Percentiles rank a stretch among this genome's conserved stretches.
Conservation (phyloP, 2,113 vertebrate species). For the Toxotes jaculatrix region DNA sequence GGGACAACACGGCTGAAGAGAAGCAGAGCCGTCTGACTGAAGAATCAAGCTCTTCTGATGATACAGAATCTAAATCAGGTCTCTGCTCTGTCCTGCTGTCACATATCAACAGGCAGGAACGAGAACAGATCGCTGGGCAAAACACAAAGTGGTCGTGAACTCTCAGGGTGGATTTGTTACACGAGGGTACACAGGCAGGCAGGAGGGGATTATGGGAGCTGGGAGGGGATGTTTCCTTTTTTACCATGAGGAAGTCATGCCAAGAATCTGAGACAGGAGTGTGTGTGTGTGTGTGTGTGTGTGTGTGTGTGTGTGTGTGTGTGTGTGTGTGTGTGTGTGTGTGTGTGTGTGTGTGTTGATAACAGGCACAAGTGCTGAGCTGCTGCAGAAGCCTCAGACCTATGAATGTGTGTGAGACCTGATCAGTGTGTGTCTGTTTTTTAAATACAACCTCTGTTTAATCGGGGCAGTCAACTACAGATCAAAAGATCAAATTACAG, state of each 20-base stretch:
- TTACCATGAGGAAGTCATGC: slow-evolving; percentile 86
- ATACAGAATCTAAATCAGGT: background rate
- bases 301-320: slow-evolving; percentile 28
- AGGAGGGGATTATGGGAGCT: slow-evolving; percentile 44
- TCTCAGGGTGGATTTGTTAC: slow-evolving; percentile 3
- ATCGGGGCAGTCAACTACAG: background rate
- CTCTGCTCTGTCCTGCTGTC: background rate
- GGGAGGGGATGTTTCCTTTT: slow-evolving; percentile 82
- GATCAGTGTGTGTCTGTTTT: background rate
- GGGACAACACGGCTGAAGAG: slow-evolving; percentile 23
- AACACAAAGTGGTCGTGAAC: slow-evolving; percentile 34
- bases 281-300: slow-evolving; percentile 14
- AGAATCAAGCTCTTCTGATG: background rate
- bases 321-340: background rate
- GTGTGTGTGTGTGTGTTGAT: slow-evolving; percentile 31
- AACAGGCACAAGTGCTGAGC: slow-evolving; percentile 4
- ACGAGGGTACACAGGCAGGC: slow-evolving; percentile 35
- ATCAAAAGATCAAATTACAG: background rate
- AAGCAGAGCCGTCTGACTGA: background rate
- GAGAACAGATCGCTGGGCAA: slow-evolving; percentile 2
- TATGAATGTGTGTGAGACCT: background rate
- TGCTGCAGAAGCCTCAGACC: background rate
- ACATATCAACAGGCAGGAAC: slow-evolving; percentile 6
- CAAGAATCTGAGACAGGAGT: slow-evolving; percentile 83
- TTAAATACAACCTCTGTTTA: background rate